Evolutionary conservation across 2,113 vertebrate genomes (phyloP), one percentile per base, ranked within the genome.

Genomic region (Tyrannus savana): DNA sequence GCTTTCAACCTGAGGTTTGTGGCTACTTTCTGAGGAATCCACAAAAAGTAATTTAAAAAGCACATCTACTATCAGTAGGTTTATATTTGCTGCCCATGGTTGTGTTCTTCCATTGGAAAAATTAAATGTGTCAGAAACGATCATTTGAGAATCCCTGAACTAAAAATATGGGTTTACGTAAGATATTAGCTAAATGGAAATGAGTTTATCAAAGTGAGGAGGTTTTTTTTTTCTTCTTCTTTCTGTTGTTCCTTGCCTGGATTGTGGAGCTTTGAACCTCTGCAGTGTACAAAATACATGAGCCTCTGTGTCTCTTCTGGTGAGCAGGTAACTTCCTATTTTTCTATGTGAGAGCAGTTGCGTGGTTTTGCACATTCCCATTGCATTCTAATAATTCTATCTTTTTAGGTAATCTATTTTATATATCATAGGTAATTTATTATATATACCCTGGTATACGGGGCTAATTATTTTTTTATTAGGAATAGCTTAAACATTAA

Each of bases 11-110:
- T 86, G 67, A 85, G 79, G 82, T 90, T 91, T 90, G 72, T 94
- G 85, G 71, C 12, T 62, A 19, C 42, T 15, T 90, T 90, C 79
- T 83, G 79, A 73, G 30, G 50, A 86, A 73, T 69, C 72, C 88
- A 88, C 58, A 89, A 86, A 75, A 90, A 88, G 63, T 93, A 83
- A 76, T 80, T 93, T 92, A 62, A 83, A 87, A 89, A 44, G 27
- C n/a, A 56, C 37, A 21, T 87, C 42, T 91, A 9, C 50, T 53
- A 19, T 86, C n/a, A 78, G 66, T 53, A 82, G 23, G 33, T 52
- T 74, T 77, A 2, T 77, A 44, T 91, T 94, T 90, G 49, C 37
- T 83, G 22, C 15, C 14, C 0, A 0, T 88, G 53, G 71, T 79
- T 84, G n/a, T 72, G 12, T 88, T 74, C 27, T 87, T 83, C 46